Base-by-base conservation (phyloP, 2,797 vertebrate genomes). In the Microcaecilia unicolor region DNA sequence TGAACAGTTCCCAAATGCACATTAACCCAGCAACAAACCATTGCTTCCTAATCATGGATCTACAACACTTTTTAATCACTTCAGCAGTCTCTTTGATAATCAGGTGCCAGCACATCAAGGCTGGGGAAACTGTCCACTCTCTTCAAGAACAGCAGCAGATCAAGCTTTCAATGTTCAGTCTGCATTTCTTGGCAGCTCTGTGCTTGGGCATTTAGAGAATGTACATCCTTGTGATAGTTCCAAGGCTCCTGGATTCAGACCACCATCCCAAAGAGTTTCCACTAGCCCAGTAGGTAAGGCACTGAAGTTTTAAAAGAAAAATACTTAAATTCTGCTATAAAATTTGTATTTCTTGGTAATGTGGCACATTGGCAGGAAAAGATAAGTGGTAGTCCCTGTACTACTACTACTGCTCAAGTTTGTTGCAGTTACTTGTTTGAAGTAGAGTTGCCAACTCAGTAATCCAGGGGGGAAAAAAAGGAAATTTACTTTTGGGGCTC, bases 1-100 rank as follows among this genome's bases (percentile, higher is more conserved):
- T 98, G 74, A 97, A 93, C 9, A 88, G 90, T 74, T 95, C 95
- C 61, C 94, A 97, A 76, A 90, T 98, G 85, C 94, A 95, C 50
- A 85, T 92, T 64, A 83, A 91, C 42, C 76, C 72, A 44, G 73
- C 86, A 71, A 91, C 70, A 88, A 90, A 63, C 88, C 91, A 54
- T 80, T 96, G 38, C 89, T 90, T 20, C 87, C 88, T 28, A 87
- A 91, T 41, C 94, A 93, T 28, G 88, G 94, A 53, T 91, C 87
- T 28, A 86, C 91, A 25, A 91, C 91, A 15, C 87, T 97, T 63
- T 94, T 98, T 76, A 95, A 89, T 85, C 87, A 87, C 64, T 96
- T 98, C 78, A 94, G 91, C 79, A 98, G 90, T 78, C 95, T 97
- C 70, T 97, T 97, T 53, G 92, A 98, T 53, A 93, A 76, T 64